Conservation (phyloP, 2,888 invertebrate genomes). For the Eilema sororculum region DNA sequence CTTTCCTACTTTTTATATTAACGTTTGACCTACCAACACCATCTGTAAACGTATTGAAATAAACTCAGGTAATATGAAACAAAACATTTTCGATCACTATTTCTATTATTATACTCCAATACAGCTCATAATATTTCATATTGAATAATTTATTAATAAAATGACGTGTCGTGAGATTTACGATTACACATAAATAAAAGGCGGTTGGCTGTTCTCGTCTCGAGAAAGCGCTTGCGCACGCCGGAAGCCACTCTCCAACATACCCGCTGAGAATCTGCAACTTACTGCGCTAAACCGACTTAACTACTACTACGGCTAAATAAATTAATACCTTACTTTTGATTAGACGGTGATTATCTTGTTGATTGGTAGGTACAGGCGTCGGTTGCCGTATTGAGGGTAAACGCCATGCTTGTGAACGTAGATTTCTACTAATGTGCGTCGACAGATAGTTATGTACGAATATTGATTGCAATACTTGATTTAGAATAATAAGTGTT, state of each 20-base stretch:
- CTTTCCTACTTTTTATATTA: no score
- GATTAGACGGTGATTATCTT: conserved; percentile 67
- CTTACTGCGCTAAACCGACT: conserved; percentile 56
- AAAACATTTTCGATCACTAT: conserved; percentile 17
- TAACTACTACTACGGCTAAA: conserved; percentile 62
- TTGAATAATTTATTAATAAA: conserved; percentile 50
- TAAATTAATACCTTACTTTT: conserved; percentile 63
- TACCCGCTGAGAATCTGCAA: conserved; percentile 62
- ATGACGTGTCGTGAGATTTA: conserved; percentile 55
- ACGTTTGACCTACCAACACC: not conserved
- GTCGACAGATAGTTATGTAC: conserved; percentile 35
- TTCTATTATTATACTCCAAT: conserved; percentile 28
- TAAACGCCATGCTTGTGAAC: conserved; percentile 46
- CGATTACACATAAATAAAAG: conserved; percentile 58
- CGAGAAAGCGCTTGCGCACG: conserved; percentile 61
- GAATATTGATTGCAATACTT: not conserved
- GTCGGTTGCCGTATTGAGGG: conserved; percentile 59
- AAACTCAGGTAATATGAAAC: conserved; percentile 23
- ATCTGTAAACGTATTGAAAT: conserved; percentile 13
- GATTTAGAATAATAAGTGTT: not conserved
- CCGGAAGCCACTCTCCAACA: conserved; percentile 61
- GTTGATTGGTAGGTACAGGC: conserved; percentile 63
- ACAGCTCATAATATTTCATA: conserved; percentile 27
- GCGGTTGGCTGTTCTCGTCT: conserved; percentile 58
- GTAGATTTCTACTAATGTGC: conserved; percentile 41